Percentiles rank a stretch among this genome's conserved stretches.
Conservation (phyloP, 2,113 vertebrate species). For the Epinephelus moara region DNA sequence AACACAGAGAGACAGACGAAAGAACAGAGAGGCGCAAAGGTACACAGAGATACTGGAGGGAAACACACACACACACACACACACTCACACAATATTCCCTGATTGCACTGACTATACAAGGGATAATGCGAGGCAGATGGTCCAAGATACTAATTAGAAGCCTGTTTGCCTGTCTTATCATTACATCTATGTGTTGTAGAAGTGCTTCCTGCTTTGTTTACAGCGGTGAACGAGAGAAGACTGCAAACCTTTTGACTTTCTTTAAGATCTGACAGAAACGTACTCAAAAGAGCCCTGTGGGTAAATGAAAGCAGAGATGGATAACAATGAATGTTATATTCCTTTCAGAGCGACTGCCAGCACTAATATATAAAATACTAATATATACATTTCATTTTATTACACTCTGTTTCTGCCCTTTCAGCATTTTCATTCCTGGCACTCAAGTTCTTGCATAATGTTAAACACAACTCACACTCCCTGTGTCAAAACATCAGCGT, state of each 20-base stretch:
- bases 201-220: constrained; percentile 48
- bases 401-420: constrained; percentile 1
- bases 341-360: background rate
- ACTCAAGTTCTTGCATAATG: background rate
- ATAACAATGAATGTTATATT: background rate
- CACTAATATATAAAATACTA: background rate
- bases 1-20: constrained; percentile 25
- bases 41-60: constrained; percentile 34
- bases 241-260: constrained; percentile 33
- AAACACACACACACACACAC: constrained; percentile 30
- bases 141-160: constrained; percentile 75
- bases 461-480: constrained; percentile 1
- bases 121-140: constrained; percentile 74
- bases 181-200: constrained; percentile 50
- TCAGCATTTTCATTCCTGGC: constrained; percentile 24
- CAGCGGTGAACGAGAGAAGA: constrained; percentile 13
- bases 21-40: constrained; percentile 27
- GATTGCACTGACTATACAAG: constrained; percentile 49
- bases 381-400: constrained; percentile 26
- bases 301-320: constrained; percentile 4
- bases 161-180: constrained; percentile 57
- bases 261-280: constrained; percentile 31
- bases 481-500: constrained; percentile 25
- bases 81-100: constrained; percentile 49
- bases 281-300: constrained; percentile 1